These are phyloP conservation scores for Enteromius afrohamiltoni DNA, from an alignment of 2,797 vertebrate species.

Conservation along the genomic window DNA sequence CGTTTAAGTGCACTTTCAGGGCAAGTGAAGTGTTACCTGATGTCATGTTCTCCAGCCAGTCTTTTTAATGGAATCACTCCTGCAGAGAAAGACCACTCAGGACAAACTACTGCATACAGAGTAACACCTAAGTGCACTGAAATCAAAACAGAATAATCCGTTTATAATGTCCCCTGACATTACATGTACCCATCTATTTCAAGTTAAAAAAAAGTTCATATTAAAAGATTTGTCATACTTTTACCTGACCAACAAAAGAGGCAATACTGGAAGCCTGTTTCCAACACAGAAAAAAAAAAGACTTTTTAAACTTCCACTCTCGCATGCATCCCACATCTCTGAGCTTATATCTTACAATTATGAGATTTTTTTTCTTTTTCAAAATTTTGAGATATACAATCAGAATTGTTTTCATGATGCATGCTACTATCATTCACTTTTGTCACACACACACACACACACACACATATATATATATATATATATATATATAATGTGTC, in stretches of 20 bases:
- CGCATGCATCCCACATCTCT: background rate
- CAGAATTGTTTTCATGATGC: no score
- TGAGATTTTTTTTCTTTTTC: no score
- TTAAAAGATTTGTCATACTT: background rate
- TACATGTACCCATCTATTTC: conserved; percentile 2
- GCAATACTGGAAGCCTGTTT: background rate
- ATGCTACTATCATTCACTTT: no score
- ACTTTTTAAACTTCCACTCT: background rate
- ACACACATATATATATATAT: no score
- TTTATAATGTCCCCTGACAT: conserved; percentile 23
- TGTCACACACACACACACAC: no score
- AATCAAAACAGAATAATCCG: conserved; percentile 26
- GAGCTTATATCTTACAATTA: no score
- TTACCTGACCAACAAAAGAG: background rate
- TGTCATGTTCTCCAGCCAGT: conserved; percentile 41
- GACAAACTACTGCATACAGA: conserved; percentile 39
- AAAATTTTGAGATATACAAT: no score
- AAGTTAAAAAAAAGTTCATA: background rate
- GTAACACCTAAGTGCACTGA: conserved; percentile 20
- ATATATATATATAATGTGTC: no score
- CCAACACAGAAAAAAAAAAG: background rate
- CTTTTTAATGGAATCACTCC: conserved; percentile 31
- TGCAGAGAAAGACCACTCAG: conserved; percentile 21
- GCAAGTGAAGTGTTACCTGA: conserved; percentile 40
- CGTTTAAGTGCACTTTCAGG: conserved; percentile 41